Conservation (phyloP, 2,888 invertebrate species). For the Agrilus biguttatus region DNA sequence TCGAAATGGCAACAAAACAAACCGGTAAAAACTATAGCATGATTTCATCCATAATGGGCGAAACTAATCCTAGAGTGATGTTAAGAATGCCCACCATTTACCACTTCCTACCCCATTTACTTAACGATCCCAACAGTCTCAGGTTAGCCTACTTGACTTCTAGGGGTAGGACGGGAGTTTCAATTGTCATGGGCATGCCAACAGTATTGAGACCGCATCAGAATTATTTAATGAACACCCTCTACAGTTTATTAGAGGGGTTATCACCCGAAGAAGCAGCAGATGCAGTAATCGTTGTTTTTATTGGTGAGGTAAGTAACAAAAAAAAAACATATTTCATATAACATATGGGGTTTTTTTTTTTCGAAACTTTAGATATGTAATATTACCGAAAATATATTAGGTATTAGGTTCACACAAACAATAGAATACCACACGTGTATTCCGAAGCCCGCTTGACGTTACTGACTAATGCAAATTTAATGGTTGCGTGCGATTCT, state of each 20-base stretch:
- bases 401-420: too few species aligned
- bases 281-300: conserved; percentile 73
- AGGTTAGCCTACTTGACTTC: conserved; percentile 66
- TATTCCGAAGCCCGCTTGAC: too few species aligned
- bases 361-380: too few species aligned
- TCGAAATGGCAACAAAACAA: too few species aligned
- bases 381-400: too few species aligned
- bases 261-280: conserved; percentile 57
- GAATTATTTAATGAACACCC: conserved; percentile 70
- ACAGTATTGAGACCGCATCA: conserved; percentile 82
- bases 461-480: too few species aligned
- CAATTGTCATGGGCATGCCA: conserved; percentile 77
- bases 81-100: conserved; percentile 66
- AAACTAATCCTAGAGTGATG: conserved; percentile 24
- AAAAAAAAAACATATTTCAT: neutral
- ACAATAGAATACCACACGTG: too few species aligned
- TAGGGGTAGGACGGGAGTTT: conserved; percentile 57
- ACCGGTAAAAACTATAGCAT: too few species aligned
- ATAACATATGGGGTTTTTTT: neutral
- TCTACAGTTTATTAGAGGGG: conserved; percentile 69
- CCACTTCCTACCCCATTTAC: conserved; percentile 76
- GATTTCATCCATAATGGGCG: too few species aligned
- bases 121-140: conserved; percentile 62
- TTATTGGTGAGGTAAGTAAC: conserved; percentile 63
- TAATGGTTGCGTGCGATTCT: too few species aligned